phyloP scores from a whole-genome alignment of 2,113 vertebrate species.

The Neotragus pygmaeus region DNA sequence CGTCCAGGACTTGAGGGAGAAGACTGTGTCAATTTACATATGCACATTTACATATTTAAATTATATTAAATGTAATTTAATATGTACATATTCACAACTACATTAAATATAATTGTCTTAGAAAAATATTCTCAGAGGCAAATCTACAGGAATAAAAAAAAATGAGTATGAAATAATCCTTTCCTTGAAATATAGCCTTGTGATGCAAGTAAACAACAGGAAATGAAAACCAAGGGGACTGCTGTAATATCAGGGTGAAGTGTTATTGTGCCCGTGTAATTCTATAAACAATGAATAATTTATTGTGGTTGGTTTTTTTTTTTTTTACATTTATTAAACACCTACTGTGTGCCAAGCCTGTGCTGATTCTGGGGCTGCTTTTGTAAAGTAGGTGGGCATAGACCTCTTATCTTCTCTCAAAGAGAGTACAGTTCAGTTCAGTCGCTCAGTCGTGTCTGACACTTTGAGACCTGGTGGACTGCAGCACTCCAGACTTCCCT shows the following conservation, averaged over 20 bases:
- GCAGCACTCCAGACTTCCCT: neutral
- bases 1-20: neutral
- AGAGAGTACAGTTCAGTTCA: neutral
- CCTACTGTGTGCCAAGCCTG: neutral
- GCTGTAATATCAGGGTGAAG: neutral
- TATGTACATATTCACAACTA: neutral
- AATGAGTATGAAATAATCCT: neutral
- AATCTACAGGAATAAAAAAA: neutral
- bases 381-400: neutral
- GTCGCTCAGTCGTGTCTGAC: neutral
- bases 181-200: neutral
- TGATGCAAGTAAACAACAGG: neutral
- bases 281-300: neutral
- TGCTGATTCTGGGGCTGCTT: neutral
- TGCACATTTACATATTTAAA: neutral
- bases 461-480: neutral
- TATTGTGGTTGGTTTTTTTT: neutral
- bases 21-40: neutral
- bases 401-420: neutral
- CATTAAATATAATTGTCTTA: neutral
- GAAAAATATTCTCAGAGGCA: neutral
- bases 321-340: neutral
- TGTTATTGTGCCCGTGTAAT: neutral
- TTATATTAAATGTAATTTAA: neutral
- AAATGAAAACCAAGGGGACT: neutral